Evolutionary conservation across 2,113 vertebrate species (phyloP), one percentile per base, ranked within the genome.

Genomic region (Apus apus): DNA sequence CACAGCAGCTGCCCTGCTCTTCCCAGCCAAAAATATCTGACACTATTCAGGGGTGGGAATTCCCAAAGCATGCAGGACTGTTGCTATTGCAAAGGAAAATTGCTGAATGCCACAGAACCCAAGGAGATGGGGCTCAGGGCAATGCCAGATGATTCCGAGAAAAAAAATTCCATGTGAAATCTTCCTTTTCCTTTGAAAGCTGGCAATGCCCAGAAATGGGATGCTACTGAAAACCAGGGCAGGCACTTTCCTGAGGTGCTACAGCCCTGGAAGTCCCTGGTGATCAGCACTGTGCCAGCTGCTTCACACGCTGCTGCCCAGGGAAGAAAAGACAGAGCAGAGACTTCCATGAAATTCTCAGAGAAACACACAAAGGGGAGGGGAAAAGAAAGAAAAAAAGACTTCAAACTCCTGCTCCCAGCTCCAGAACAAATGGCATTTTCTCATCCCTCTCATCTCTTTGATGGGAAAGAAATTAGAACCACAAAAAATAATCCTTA

Each of bases 391-490:
- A 40, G 22, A 8, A 29, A 17, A 40, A 32, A 29, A 22, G 3
- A 50, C 83, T 93, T 93, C 91, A 91, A 78, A 91, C 81, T 50
- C 19, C 53, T 26, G 66, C 62, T 96, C 85, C 81, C 85, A 56
- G 87, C 62, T 90, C 93, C 95, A 94, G 91, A 96, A 91, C 78
- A 89, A 94, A 96, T 73, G 64, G 93, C 71, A 87, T 96, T 96
- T 95, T 96, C 93, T 93, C 91, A 93, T 71, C 36, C 87, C 77
- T 70, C 87, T 94, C 85, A 93, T 93, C 78, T 71, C 91, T 97
- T 96, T 94, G 91, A 96, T 83, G 91, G 93, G 57, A 93, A 95
- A 94, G 78, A 91, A 95, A 95, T 95, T 20, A 91, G 95, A 96
- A 91, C 93, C 87, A 87, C 94, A 94, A 92, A 73, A 62, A 95